A percentile compares a stretch with the other conserved stretches of the same genome.
These are phyloP conservation scores for Agrilus mali DNA, from an alignment of 2,888 invertebrate species.

Conservation along the genomic window DNA sequence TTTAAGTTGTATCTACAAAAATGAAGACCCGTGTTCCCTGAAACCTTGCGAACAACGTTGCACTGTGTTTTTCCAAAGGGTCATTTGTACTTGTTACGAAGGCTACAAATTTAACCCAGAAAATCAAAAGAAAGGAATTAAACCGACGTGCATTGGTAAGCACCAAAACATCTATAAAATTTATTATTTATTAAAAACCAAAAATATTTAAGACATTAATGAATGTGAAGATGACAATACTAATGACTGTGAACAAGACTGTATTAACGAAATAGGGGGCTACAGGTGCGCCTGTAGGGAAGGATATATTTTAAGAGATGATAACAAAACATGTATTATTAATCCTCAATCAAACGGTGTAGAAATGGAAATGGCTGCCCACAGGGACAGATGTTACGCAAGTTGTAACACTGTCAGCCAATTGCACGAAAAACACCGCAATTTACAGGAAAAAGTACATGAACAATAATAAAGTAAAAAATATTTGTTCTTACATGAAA, in stretches of 20 bases:
- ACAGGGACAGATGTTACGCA: slow-evolving; percentile 45
- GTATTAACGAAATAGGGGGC: slow-evolving; percentile 47
- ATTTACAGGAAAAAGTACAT: slow-evolving; percentile 36
- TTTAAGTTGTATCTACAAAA: slow-evolving; percentile 45
- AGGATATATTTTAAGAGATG: slow-evolving; percentile 40
- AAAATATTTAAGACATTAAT: slow-evolving; percentile 36
- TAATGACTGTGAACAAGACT: slow-evolving; percentile 51
- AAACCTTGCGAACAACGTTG: slow-evolving; percentile 54
- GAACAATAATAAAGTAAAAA: background rate
- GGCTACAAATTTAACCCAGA: slow-evolving; percentile 49
- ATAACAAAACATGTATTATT: slow-evolving; percentile 43
- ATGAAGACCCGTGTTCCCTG: slow-evolving; percentile 49
- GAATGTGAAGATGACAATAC: slow-evolving; percentile 41
- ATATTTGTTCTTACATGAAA: background rate
- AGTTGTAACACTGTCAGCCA: slow-evolving; percentile 49
- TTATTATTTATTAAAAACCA: too few relatives aligned
- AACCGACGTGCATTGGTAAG: slow-evolving; percentile 49
- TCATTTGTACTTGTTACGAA: slow-evolving; percentile 52
- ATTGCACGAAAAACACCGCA: slow-evolving; percentile 43
- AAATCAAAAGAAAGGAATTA: slow-evolving; percentile 42
- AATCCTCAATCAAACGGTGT: slow-evolving; percentile 10
- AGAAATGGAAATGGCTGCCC: slow-evolving; percentile 24
- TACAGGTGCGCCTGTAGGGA: slow-evolving; percentile 46
- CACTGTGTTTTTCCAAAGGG: slow-evolving; percentile 43
- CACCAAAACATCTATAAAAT: slow-evolving; percentile 1